These are phyloP conservation scores for Eriocheir sinensis DNA, from an alignment of 1,140 invertebrate genomes.

Conservation along the genomic window DNA sequence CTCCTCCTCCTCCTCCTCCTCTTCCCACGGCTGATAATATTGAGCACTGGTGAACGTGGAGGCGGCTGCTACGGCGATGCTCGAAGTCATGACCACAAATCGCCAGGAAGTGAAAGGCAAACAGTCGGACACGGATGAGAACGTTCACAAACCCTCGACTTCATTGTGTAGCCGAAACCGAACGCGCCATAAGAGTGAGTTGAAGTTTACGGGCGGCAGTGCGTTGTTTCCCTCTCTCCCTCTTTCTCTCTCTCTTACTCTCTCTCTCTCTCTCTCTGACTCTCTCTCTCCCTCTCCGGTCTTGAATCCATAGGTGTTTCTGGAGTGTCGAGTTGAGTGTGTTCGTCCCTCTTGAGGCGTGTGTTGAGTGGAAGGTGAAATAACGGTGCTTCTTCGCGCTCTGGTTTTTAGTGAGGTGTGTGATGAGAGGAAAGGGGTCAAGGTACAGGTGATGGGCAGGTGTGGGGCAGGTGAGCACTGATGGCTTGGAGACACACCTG, in stretches of 20 bases:
- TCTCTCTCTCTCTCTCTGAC: too few species aligned
- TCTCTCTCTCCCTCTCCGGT: too few species aligned
- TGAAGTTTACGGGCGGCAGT: background rate
- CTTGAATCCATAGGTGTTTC: too few species aligned
- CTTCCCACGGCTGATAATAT: background rate
- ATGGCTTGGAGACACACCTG: background rate
- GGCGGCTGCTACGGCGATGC: background rate
- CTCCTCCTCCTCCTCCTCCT: background rate
- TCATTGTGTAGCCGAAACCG: background rate
- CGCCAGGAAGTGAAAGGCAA: slow-evolving; percentile 10
- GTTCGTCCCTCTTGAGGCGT: background rate
- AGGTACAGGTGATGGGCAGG: slow-evolving; percentile 12
- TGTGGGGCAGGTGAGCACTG: background rate
- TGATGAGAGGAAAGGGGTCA: background rate
- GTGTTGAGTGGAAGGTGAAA: background rate
- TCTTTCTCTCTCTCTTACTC: too few species aligned
- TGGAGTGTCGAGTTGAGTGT: too few species aligned
- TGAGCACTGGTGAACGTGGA: background rate
- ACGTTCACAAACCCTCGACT: background rate
- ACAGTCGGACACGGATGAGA: background rate
- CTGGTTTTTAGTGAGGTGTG: background rate
- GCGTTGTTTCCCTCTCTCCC: background rate
- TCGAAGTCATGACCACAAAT: slow-evolving; percentile 9
- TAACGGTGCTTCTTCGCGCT: background rate
- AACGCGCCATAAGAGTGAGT: background rate